Percentiles rank a stretch among this genome's conserved stretches.
Conservation (phyloP, 2,113 vertebrate species). For the Hiodon tergisus region DNA sequence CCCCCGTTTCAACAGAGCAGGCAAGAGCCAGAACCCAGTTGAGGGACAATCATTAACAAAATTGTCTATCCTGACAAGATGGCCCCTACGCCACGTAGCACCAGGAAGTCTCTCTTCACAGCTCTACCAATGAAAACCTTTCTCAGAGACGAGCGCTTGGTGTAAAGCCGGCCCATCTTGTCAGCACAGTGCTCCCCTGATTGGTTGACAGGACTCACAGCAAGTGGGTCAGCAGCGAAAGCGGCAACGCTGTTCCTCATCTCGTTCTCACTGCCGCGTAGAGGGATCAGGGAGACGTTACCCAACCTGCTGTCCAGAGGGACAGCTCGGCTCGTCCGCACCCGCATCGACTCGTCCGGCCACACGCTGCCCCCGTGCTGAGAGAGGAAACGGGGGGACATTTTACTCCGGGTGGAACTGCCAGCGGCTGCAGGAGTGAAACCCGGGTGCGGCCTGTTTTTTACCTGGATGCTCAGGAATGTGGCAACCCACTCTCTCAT, state of each 20-base stretch:
- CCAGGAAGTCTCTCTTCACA: not conserved
- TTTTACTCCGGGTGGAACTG: not conserved
- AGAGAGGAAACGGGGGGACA: conserved; percentile 19
- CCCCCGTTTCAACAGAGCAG: not conserved
- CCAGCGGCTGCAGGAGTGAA: not conserved
- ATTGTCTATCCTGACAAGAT: conserved; percentile 8
- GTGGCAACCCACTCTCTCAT: conserved; percentile 87
- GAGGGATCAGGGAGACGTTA: conserved; percentile 84
- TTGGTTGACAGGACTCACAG: conserved; percentile 74
- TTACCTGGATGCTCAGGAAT: conserved; percentile 83
- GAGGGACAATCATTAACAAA: conserved; percentile 2
- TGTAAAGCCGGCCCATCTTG: not conserved
- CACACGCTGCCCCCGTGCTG: conserved; percentile 74
- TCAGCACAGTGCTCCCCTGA: conserved; percentile 43
- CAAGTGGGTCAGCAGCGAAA: conserved; percentile 74
- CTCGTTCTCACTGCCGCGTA: conserved; percentile 87
- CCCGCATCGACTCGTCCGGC: conserved; percentile 67
- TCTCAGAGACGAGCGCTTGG: not conserved
- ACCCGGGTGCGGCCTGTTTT: not conserved
- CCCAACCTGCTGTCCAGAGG: conserved; percentile 72
- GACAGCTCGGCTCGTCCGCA: conserved; percentile 44
- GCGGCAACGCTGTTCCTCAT: conserved; percentile 91
- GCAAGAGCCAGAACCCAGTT: not conserved
- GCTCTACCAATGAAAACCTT: not conserved
- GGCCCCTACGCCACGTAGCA: not conserved